Evolutionary conservation across 2,888 invertebrate genomes (phyloP), one percentile per base, ranked within the genome.

Genomic region (Ormyrus labotus): DNA sequence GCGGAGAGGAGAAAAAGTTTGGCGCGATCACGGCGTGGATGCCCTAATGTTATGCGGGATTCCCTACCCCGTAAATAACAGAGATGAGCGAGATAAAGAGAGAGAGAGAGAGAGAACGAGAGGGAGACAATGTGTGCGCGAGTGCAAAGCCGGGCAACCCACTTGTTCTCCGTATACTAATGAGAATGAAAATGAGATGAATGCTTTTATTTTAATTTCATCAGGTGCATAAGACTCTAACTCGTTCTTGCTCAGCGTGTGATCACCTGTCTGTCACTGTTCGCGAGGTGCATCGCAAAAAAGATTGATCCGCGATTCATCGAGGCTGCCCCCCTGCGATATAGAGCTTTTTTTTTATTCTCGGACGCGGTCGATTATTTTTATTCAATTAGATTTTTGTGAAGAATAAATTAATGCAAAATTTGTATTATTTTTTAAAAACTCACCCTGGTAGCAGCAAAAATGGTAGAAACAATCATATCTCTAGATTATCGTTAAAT

Each of bases 111-210:
- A 78, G 84, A 70, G 13, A 34, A 78, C 73, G 74, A 82, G 67
- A 71, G n/a, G 34, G 57, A 77, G 61, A 61, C 71, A 60, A 65
- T 57, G 75, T 64, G 73, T 78, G 82, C 82, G 82, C 84, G 86
- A 84, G 86, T 86, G 86, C 86, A 85, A 86, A 87, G 87, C 86
- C 85, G 86, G 86, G 86, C 88, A 88, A 87, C 88, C 88, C 88
- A 89, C 89, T 89, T 89, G 89, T 89, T 89, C 87, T 85, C 85
- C 86, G 88, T 89, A 88, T 90, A 89, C 88, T 89, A 89, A 89
- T 90, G 89, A 89, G 88, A 85, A 88, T 89, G 89, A 90, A 89
- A 90, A 90, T 89, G 88, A 90, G 88, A 89, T 86, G 88, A 88
- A 85, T 88, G 87, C 87, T 87, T 88, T 89, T 88, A 88, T 88